Evolutionary conservation across 2,888 invertebrate species (phyloP).

Genomic region (Dorcus hopei): DNA sequence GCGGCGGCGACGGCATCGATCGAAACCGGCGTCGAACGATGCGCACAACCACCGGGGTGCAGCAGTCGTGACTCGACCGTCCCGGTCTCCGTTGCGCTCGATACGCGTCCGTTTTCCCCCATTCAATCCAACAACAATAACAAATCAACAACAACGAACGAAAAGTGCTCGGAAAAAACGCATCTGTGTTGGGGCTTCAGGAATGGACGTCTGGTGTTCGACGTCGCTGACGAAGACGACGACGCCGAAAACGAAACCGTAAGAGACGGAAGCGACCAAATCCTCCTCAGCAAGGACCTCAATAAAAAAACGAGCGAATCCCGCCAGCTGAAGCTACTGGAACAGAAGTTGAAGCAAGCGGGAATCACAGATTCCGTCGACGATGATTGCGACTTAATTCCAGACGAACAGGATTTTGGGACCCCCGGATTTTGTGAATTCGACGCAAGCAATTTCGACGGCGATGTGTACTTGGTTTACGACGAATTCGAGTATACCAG

Average conservation of each 20-base stretch:
- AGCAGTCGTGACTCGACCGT: constrained; percentile 41
- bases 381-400: neutral
- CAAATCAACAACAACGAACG: neutral
- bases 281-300: constrained; percentile 39
- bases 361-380: constrained; percentile 33
- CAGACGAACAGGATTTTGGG: constrained; percentile 1
- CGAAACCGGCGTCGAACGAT: constrained; percentile 39
- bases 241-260: constrained; percentile 13
- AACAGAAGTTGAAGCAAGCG: constrained; percentile 44
- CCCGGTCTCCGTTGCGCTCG: constrained; percentile 34
- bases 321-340: constrained; percentile 50
- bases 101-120: constrained; percentile 18
- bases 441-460: constrained; percentile 37
- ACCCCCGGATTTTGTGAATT: constrained; percentile 39
- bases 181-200: constrained; percentile 34
- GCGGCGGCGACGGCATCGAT: constrained; percentile 40
- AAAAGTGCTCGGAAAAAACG: constrained; percentile 1
- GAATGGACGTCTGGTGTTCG: constrained; percentile 38
- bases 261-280: constrained; percentile 27
- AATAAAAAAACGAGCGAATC: constrained; percentile 31
- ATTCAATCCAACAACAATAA: neutral
- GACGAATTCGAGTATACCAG: constrained; percentile 40
- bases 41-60: constrained; percentile 42
- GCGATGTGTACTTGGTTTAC: constrained; percentile 40
- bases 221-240: constrained; percentile 16